phyloP scores from a whole-genome alignment of 2,113 vertebrate species.

The Hassar affinis region DNA sequence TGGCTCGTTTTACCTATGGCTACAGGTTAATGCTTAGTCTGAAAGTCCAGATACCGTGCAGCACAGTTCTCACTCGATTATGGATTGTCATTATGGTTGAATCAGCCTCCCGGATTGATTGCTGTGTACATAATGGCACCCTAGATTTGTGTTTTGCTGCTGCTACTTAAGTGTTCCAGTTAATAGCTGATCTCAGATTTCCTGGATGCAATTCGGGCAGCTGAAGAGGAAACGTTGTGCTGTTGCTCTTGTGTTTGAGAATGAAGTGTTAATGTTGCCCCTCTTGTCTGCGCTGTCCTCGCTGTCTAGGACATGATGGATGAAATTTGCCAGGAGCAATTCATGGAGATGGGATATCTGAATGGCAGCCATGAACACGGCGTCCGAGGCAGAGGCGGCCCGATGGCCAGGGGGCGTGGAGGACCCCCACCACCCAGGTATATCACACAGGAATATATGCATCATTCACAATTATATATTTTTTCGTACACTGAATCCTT shows the following conservation, averaged over 20 bases:
- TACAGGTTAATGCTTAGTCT: slow-evolving; percentile 52
- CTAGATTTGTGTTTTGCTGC: background rate
- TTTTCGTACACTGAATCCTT: background rate
- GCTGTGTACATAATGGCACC: background rate
- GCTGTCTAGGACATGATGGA: slow-evolving; percentile 92
- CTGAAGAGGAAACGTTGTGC: background rate
- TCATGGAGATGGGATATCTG: slow-evolving; percentile 94
- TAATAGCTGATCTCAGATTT: background rate
- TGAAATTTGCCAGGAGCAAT: slow-evolving; percentile 97
- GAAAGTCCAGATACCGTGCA: slow-evolving; percentile 42
- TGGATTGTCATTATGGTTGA: background rate
- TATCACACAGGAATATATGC: too few species aligned
- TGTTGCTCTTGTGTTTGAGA: background rate
- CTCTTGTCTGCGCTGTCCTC: background rate
- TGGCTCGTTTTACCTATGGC: slow-evolving; percentile 18
- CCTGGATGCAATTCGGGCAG: background rate
- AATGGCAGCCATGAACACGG: slow-evolving; percentile 89
- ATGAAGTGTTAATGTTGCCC: background rate
- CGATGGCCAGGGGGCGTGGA: slow-evolving; percentile 84
- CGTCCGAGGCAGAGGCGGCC: slow-evolving; percentile 80
- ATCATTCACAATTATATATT: too few species aligned
- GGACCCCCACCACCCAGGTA: slow-evolving; percentile 85
- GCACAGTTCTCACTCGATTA: slow-evolving; percentile 11
- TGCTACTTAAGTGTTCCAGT: background rate
- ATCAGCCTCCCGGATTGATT: slow-evolving; percentile 6